phyloP scores from a whole-genome alignment of 2,797 vertebrate species.

The Mormyrus hasselquistii region DNA sequence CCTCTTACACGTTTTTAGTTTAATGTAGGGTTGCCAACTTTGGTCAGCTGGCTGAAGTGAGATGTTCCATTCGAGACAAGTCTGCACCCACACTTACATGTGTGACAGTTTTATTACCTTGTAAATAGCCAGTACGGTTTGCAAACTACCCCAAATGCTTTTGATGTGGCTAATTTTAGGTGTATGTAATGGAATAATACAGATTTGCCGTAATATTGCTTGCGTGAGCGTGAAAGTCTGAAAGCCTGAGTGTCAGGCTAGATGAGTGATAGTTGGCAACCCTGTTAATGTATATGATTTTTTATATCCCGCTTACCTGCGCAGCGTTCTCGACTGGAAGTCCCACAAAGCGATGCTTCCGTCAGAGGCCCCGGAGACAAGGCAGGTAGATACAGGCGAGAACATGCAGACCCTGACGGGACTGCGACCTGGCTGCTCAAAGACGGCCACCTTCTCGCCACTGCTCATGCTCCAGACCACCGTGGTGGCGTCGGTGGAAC shows the following conservation, averaged over 20 bases:
- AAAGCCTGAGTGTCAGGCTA: background rate
- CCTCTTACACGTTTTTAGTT: background rate
- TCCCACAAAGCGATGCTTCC: conserved; percentile 82
- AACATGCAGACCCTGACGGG: conserved; percentile 79
- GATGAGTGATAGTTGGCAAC: background rate
- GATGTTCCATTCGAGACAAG: background rate
- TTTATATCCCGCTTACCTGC: conserved; percentile 53
- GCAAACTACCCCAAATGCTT: background rate
- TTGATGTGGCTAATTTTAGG: background rate
- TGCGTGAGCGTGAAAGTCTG: background rate
- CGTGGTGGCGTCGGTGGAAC: conserved; percentile 83
- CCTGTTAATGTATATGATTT: background rate
- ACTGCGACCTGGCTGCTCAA: conserved; percentile 75
- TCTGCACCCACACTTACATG: background rate
- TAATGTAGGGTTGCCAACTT: background rate
- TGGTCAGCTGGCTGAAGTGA: background rate
- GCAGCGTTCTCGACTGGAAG: conserved; percentile 55
- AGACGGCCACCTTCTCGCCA: conserved; percentile 64
- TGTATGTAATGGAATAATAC: background rate
- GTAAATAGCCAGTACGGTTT: background rate
- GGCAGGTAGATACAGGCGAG: conserved; percentile 58
- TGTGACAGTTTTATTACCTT: background rate
- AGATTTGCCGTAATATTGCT: background rate
- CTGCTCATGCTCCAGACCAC: conserved; percentile 68
- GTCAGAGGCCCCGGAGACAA: conserved; percentile 80